Conservation (phyloP, 2,113 vertebrate species). For the Urocynchramus pylzowi region DNA sequence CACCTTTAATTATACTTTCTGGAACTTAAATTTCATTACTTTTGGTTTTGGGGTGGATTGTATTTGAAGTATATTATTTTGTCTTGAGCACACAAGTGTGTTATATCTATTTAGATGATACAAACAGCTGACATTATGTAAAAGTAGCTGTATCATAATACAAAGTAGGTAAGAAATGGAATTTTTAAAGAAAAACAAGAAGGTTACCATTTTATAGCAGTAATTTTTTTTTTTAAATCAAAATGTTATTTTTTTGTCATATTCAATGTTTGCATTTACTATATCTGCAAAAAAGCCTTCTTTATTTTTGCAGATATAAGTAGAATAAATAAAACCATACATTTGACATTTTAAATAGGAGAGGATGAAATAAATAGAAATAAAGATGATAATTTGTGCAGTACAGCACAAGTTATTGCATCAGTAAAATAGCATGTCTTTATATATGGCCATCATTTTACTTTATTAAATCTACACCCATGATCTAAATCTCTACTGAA, state of each 20-base stretch:
- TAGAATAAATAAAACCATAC: background rate
- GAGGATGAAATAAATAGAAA: background rate
- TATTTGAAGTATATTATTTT: background rate
- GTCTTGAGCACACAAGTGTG: background rate
- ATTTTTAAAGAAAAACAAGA: background rate
- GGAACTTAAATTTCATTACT: background rate
- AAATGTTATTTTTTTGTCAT: background rate
- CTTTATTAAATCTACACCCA: constrained; percentile 15
- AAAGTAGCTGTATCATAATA: background rate
- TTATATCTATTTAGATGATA: background rate
- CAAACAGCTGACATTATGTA: background rate
- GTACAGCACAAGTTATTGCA: background rate
- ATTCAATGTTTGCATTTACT: background rate
- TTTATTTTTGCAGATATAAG: background rate
- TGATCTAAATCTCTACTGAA: background rate
- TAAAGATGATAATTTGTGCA: constrained; percentile 10
- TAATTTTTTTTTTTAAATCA: background rate
- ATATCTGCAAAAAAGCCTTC: background rate
- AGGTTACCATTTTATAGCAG: background rate
- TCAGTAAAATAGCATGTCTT: background rate
- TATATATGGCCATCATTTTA: constrained; percentile 8
- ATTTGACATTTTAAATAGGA: background rate
- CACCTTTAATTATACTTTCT: background rate
- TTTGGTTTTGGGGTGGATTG: background rate
- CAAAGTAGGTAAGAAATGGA: background rate